Evolutionary conservation across 2,797 vertebrate genomes (phyloP), one percentile per base, ranked within the genome.

Genomic region (Eospalax fontanierii): DNA sequence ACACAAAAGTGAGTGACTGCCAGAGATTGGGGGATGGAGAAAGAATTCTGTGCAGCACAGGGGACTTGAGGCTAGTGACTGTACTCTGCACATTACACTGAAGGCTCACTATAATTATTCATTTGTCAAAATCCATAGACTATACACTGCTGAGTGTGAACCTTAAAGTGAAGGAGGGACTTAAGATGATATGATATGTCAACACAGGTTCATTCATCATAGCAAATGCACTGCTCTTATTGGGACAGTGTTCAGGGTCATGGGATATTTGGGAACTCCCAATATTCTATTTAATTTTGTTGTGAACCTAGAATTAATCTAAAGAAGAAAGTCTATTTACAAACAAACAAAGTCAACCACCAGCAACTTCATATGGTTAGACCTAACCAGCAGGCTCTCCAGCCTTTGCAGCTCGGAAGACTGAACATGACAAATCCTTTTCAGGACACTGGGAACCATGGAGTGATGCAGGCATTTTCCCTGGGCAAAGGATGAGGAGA

Each of bases 221-320:
- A 46, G 76, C 22, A 63, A 18, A 80, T 10, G 38, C 30, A 8
- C n/a, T 19, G 4, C 22, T 54, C 11, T 30, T 14, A 59, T 43
- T 9, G 15, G 74, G 65, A 19, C 15, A 16, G 38, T 68, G 21
- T 24, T 15, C 2, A 6, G 78, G 30, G 30, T 65, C 21, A 35
- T 68, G 50, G 50, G 22, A 9, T 24, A 59, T 33, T 33, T 19
- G 59, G 59, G 40, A 79, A 89, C 79, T 65, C 43, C 81, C 28
- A 26, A 61, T 35, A 57, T 66, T 63, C 54, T 33, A 70, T 87
- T 89, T 30, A 68, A 1, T 66, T 88, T 82, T 85, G 30, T 59
- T 74, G 30, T 90, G 59, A 87, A 70, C 59, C 50, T 87, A 92
- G 89, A 93, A 59, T 26, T 73, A 70, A 80, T 89, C 15, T 38